Percentiles rank a stretch among this genome's conserved stretches.
Evolutionary conservation across 2,888 invertebrate species (phyloP).

Genomic region (Machimus rusticus): DNA sequence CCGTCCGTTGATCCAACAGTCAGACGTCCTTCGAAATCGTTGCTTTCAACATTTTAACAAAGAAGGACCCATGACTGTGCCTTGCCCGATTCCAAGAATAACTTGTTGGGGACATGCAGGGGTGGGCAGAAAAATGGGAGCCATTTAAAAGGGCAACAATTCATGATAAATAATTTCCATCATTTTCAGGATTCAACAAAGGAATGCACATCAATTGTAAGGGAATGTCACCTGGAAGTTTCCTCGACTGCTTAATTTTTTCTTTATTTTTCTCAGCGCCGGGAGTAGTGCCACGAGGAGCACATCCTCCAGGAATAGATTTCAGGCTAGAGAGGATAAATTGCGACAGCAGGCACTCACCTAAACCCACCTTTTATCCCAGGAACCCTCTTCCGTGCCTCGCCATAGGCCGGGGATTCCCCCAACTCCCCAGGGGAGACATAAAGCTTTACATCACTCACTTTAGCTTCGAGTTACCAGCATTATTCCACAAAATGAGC

Average conservation of each 20-base stretch:
- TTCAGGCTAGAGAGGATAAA: not conserved
- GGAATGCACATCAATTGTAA: slow-evolving; percentile 35
- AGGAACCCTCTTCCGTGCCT: not conserved
- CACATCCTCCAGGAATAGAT: not conserved
- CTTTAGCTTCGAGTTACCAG: slow-evolving; percentile 21
- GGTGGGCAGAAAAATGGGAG: not conserved
- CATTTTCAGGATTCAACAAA: slow-evolving; percentile 21
- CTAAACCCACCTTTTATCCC: not conserved
- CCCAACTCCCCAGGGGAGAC: not conserved
- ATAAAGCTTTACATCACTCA: slow-evolving; percentile 33
- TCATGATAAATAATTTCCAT: slow-evolving; percentile 33
- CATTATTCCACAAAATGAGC: slow-evolving; percentile 32
- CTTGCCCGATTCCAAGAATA: not conserved
- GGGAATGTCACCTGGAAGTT: slow-evolving; percentile 28
- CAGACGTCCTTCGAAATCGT: not conserved
- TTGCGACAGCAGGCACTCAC: not conserved
- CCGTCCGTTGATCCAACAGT: not conserved
- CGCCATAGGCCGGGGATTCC: not conserved
- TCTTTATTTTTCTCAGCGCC: not conserved
- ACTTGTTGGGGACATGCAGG: not conserved
- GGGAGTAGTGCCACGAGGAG: not conserved
- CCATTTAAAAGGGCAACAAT: slow-evolving; percentile 14
- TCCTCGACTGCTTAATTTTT: slow-evolving; percentile 5
- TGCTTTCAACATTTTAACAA: not conserved
- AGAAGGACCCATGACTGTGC: not conserved